Conservation (phyloP, 2,113 vertebrate species). For the Psilopsiagon aymara region DNA sequence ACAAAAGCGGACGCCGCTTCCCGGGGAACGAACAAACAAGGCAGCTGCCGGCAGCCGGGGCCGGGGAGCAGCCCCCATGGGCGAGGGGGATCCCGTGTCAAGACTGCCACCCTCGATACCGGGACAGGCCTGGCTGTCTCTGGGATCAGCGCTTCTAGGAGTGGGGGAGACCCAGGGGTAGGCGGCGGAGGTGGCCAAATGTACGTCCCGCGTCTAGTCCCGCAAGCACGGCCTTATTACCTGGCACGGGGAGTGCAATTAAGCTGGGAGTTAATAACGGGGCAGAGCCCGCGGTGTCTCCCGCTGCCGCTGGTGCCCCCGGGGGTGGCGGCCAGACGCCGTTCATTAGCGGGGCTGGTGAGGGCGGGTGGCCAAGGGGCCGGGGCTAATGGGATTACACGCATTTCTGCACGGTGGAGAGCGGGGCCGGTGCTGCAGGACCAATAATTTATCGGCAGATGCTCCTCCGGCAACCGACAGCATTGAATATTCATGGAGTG, state of each 20-base stretch:
- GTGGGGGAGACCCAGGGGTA: not conserved
- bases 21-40: not conserved
- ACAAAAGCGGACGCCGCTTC: constrained; percentile 19
- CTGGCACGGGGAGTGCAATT: constrained; percentile 19
- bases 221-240: not conserved
- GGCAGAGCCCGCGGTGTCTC: not conserved
- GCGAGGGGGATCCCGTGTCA: not conserved
- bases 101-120: not conserved
- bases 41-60: constrained; percentile 6
- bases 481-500: constrained; percentile 33
- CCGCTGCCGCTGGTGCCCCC: constrained; percentile 1
- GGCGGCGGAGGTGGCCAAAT: not conserved
- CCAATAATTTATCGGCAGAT: constrained; percentile 65
- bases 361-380: constrained; percentile 38
- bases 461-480: constrained; percentile 38
- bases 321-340: constrained; percentile 44
- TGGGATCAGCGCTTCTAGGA: not conserved
- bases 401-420: constrained; percentile 43
- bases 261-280: constrained; percentile 66
- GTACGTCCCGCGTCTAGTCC: not conserved
- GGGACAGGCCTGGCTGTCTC: not conserved
- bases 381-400: constrained; percentile 64
- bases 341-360: constrained; percentile 47
- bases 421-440: constrained; percentile 10
- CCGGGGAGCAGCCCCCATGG: not conserved